These are phyloP conservation scores for Urocyon cinereoargenteus DNA, from an alignment of 2,797 vertebrate genomes.

Conservation along the genomic window DNA sequence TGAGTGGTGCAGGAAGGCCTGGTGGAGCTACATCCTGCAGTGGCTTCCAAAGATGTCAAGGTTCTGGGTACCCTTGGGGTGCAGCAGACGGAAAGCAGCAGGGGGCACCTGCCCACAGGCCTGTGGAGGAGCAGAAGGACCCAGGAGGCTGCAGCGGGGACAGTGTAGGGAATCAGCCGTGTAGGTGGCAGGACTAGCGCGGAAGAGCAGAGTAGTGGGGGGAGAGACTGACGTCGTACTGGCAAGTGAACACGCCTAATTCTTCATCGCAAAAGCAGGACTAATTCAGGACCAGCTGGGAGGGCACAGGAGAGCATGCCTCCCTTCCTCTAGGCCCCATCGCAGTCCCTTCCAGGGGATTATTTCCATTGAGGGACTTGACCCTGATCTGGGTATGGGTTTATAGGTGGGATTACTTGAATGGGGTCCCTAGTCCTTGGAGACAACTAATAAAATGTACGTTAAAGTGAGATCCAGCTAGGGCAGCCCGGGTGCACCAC, in stretches of 20 bases:
- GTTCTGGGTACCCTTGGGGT: not conserved
- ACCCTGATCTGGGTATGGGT: not conserved
- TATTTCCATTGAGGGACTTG: not conserved
- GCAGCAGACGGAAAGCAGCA: not conserved
- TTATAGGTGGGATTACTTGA: not conserved
- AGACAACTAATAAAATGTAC: not conserved
- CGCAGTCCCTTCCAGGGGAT: not conserved
- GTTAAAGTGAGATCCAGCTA: not conserved
- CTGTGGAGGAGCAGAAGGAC: not conserved
- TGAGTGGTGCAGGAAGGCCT: not conserved
- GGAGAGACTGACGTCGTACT: not conserved
- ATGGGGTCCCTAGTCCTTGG: not conserved
- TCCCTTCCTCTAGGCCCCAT: not conserved
- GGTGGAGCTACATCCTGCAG: not conserved
- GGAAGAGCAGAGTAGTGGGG: too few relatives aligned
- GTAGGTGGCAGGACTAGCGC: not conserved
- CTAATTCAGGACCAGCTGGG: not conserved
- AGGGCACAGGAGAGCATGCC: not conserved
- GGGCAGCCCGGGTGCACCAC: too few relatives aligned
- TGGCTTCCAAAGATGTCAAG: not conserved
- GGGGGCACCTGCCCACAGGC: not conserved
- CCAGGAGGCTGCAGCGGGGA: not conserved
- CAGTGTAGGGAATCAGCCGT: rapidly evolving
- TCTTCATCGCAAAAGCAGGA: not conserved
- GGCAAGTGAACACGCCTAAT: not conserved